Evolutionary conservation across 2,888 invertebrate species (phyloP), one percentile per base, ranked within the genome.

Genomic region (Macroteleia sp.): DNA sequence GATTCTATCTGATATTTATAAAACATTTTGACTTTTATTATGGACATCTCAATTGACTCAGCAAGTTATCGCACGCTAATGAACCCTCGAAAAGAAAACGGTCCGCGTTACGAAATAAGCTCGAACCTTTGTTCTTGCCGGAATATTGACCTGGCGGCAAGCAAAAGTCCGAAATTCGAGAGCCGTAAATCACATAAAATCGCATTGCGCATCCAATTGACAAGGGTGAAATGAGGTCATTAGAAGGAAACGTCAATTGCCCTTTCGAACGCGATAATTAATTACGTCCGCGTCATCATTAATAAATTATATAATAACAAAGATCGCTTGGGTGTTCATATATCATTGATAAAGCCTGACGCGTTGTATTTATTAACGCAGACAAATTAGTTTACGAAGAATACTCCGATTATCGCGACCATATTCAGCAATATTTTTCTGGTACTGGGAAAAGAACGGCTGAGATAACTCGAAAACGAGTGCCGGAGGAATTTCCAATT

Each of bases 171-270:
- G 57, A 81, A 82, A 85, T 84, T 80, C 77, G 77, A 82, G 80
- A 82, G 70, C 85, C 87, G 83, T 88, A 88, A 88, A 88, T 88
- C 87, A 88, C 77, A 83, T 84, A 85, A 87, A 88, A 88, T 85
- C 80, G 82, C 81, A 79, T 66, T 61, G 56, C 74, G 50, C 42
- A 48, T 59, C 32, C 39, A 36, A 62, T 57, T 73, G 66, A 67
- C 59, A 71, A 59, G 71, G 75, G 67, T 62, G 42, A 80, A 80
- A 80, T 71, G 64, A 71, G 71, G 75, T 64, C 77, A 44, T 77
- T 75, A 75, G 54, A 64, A 36, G 50, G 28, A 67, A 46, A 71
- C 62, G 16, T 36, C 52, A 14, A 66, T 66, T 56, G 50, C 50
- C 36, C 75, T 67, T 71, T 71, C 66, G 50, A 73, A 22, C 42